Percentiles rank a stretch among this genome's conserved stretches.
phyloP scores from a whole-genome alignment of 2,888 invertebrate species.

The Nomada goodeniana region DNA sequence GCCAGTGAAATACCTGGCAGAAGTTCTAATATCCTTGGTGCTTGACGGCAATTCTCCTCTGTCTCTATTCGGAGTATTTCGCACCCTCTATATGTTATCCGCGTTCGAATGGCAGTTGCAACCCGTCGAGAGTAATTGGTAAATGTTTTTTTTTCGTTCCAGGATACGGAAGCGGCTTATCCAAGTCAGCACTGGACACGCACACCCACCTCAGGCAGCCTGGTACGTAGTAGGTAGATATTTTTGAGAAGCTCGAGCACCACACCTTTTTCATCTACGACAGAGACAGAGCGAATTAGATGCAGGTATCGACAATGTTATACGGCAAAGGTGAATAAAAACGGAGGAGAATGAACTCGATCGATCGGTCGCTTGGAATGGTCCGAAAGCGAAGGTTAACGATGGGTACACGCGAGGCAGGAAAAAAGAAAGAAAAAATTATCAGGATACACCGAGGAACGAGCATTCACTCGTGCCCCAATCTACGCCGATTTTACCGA shows the following conservation, averaged over 20 bases:
- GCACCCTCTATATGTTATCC: background rate
- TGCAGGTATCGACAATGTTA: background rate
- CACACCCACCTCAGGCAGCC: constrained; percentile 96
- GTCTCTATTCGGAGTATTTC: background rate
- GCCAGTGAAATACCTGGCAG: no score
- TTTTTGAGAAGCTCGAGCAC: constrained; percentile 77
- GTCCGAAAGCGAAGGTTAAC: background rate
- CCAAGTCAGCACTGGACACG: constrained; percentile 93
- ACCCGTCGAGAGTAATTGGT: constrained; percentile 12
- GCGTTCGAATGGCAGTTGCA: background rate
- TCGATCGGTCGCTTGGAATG: background rate
- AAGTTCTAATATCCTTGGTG: no score
- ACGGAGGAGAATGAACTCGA: background rate
- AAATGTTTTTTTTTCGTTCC: constrained; percentile 80
- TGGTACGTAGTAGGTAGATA: constrained; percentile 87
- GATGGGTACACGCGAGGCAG: background rate
- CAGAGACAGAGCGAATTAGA: background rate
- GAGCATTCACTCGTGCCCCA: constrained; percentile 44
- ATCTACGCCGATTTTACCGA: constrained; percentile 65
- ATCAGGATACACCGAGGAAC: constrained; percentile 15
- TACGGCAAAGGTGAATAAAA: no score
- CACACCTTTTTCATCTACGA: constrained; percentile 41
- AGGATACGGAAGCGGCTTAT: constrained; percentile 96
- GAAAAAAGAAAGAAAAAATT: constrained; percentile 22
- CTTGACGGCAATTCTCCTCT: no score